Evolutionary conservation across 2,888 invertebrate genomes (phyloP), one percentile per base, ranked within the genome.

Genomic region (Dascillus cervinus): DNA sequence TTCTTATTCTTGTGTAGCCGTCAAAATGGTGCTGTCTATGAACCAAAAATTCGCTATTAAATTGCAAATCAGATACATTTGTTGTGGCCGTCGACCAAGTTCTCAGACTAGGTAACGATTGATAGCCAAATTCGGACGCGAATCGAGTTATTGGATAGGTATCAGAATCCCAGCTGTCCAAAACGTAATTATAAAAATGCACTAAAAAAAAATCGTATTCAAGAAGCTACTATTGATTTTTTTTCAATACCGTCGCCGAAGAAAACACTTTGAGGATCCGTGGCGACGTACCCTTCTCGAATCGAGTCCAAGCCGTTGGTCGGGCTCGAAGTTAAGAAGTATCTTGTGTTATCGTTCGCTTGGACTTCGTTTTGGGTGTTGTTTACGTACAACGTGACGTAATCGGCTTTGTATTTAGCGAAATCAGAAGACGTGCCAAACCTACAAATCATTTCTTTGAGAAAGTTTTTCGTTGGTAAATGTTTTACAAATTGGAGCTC

Each of bases 101-200:
- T 20, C 70, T 66, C 10, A 80, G 58, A 1, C 83, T 79, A 0
- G 96, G 94, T 43, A 88, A 68, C 1, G 94, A 86, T 63, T 97
- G 96, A 45, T 87, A 83, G 1, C 98, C 98, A 57, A 91, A 99
- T 63, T 99, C 98, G 0, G 97, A 95, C 3, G 83, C 79, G 63
- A 97, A 96, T 49, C 97, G 72, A 0, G 92, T 79, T 8, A 74
- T 72, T 0, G 86, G 86, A 58, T 82, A 94, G 3, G 75, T 78
- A 34, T 71, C 73, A 26, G 77, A 71, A 50, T 85, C 69, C 91
- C 92, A 97, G 30, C 81, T 77, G 53, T 97, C 82, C 12, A 68
- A 65, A 0, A 78, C 30, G 53, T 95, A 92, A 50, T 89, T 83
- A 62, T 98, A 97, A 58, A 81, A 89, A 58, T 97, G 96, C 4